Base-by-base conservation (phyloP, 2,113 vertebrate species). In the Gorilla gorilla region DNA sequence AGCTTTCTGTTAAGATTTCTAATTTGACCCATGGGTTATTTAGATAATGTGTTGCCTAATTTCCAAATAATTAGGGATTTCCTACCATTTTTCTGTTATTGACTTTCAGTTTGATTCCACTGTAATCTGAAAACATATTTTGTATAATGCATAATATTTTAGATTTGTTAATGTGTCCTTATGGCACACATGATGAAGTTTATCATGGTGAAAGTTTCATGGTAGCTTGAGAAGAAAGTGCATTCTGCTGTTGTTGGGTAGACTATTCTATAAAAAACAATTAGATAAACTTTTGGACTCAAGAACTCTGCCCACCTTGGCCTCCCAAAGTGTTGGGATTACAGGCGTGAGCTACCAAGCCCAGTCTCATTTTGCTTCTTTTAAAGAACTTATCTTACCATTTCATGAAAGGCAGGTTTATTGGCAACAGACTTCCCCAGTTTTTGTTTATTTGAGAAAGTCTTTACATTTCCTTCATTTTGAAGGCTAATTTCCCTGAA, bases 151-250 rank as follows among this genome's bases (percentile, higher is more conserved):
- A 20, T 0, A 5, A 12, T 17, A 35, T 30, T n/a, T 64, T 57
- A 8, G 8, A 22, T 59, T 2, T 35, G 3, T 25, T n/a, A 16
- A 14, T 4, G 9, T 23, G 27, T 48, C 38, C 48, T n/a, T 38
- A 6, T 5, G 22, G 17, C 61, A 30, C n/a, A 27, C 11, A 18
- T 7, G 32, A 9, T 2, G 4, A 35, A 30, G 10, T 12, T 68
- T 18, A 16, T 38, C 4, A 0, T 0, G 1, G 13, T 25, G 27
- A 43, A 40, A 5, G 40, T n/a, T 10, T 23, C 27, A 2, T 11
- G 45, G 6, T 27, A 75, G 10, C 30, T 38, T 5, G 22, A 35
- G 88, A 66, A 82, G 11, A 38, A 38, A 4, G 0, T 5, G 13
- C 4, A 18, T 13, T 40, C 27, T 35, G 35, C 32, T 27, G 0